Percentiles rank a stretch among this genome's conserved stretches.
phyloP scores from a whole-genome alignment of 2,888 invertebrate species.

The Phalera bucephala region DNA sequence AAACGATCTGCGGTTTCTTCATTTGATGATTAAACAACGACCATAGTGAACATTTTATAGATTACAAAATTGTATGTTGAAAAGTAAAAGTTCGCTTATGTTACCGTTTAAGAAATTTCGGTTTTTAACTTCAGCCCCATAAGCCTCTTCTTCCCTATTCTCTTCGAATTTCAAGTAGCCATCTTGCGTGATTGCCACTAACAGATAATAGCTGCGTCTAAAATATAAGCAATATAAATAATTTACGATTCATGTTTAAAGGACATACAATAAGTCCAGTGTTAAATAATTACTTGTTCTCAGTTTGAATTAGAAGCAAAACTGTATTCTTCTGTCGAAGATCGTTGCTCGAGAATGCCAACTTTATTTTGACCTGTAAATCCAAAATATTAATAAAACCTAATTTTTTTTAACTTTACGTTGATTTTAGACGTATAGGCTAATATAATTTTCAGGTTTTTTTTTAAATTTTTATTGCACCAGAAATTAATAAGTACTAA shows the following conservation, averaged over 20 bases:
- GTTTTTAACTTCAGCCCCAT: conserved; percentile 89
- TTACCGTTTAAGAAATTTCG: conserved; percentile 92
- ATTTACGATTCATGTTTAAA: no score
- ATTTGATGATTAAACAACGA: no score
- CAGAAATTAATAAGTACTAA: no score
- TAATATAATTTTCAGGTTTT: no score
- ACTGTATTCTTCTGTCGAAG: conserved; percentile 90
- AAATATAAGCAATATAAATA: conserved; percentile 22
- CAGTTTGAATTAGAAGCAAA: conserved; percentile 90
- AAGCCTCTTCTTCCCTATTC: conserved; percentile 89
- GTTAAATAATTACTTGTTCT: conserved; percentile 86
- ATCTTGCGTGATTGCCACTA: conserved; percentile 92
- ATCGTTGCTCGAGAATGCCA: conserved; percentile 94
- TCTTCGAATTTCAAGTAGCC: conserved; percentile 94
- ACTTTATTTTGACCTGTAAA: conserved; percentile 89
- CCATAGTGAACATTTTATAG: conserved; percentile 6
- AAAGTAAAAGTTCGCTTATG: no score
- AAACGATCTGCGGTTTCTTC: no score
- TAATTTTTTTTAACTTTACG: no score
- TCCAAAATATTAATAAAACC: background rate
- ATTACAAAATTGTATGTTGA: no score
- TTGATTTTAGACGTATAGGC: no score
- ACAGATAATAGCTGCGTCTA: conserved; percentile 91
- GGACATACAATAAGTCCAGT: no score
- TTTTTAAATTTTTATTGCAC: no score